phyloP scores from a whole-genome alignment of 2,113 vertebrate species.

The Phyllostomus discolor region DNA sequence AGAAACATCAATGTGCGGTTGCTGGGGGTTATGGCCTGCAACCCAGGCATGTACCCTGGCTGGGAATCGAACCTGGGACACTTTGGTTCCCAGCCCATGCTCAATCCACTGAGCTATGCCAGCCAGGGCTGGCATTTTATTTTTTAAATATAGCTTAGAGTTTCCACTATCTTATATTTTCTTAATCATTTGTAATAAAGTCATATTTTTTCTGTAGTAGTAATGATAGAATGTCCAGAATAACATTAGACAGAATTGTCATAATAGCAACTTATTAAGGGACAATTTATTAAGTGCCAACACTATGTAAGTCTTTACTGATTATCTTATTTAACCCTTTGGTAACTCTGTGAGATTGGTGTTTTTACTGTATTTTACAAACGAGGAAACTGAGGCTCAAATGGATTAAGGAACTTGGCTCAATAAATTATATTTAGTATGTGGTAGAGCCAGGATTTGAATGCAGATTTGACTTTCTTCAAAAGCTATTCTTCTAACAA shows the following conservation, averaged over 20 bases:
- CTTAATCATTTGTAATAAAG: not conserved
- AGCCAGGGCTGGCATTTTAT: too few relatives aligned
- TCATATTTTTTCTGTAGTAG: not conserved
- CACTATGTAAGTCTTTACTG: not conserved
- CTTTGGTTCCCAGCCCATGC: too few relatives aligned
- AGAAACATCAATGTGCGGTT: too few relatives aligned
- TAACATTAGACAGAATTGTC: not conserved
- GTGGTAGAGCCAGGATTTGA: not conserved
- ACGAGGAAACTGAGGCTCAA: not conserved
- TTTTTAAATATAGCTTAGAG: not conserved
- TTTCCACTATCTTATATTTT: not conserved
- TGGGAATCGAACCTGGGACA: too few relatives aligned
- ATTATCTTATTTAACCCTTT: constrained; percentile 8
- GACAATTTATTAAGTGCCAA: not conserved
- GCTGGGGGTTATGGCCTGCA: too few relatives aligned
- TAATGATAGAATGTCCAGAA: not conserved
- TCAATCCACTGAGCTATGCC: too few relatives aligned
- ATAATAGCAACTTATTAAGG: not conserved
- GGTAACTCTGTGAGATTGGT: not conserved
- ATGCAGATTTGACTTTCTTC: not conserved
- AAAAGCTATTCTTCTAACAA: not conserved
- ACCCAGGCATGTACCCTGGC: too few relatives aligned
- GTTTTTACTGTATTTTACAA: not conserved
- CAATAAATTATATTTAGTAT: not conserved
- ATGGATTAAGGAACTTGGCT: not conserved